Evolutionary conservation across 2,797 vertebrate species (phyloP).

Genomic region (Tauraco hartlaubi): DNA sequence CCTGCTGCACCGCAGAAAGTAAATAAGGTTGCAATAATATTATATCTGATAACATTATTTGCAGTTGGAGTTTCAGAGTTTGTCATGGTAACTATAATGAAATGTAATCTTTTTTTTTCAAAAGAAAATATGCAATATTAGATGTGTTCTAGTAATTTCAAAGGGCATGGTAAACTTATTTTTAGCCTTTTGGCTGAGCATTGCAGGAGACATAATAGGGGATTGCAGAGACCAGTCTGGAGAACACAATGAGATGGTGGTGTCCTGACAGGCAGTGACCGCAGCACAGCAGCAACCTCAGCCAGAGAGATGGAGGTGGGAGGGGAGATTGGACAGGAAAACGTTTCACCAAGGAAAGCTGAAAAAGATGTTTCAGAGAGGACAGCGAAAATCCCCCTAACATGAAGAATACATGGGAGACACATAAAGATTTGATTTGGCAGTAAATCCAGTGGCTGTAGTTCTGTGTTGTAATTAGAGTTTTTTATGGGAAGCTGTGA

Average conservation of each 20-base stretch:
- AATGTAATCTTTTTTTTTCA: neutral
- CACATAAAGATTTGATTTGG: neutral
- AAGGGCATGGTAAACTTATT: neutral
- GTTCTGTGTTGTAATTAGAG: neutral
- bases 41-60: neutral
- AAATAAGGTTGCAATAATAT: neutral
- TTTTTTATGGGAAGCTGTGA: neutral
- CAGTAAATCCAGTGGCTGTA: neutral
- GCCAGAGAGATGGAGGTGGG: neutral
- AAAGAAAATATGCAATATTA: accelerated
- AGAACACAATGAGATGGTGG: neutral
- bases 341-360: neutral
- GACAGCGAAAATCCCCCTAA: neutral
- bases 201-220: neutral
- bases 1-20: neutral
- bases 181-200: neutral
- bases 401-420: neutral
- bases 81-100: neutral
- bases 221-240: neutral
- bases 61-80: neutral
- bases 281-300: neutral
- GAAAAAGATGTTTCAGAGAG: neutral
- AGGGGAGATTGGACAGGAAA: neutral
- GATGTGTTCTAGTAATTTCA: neutral
- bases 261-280: neutral